Conservation (phyloP, 2,797 vertebrate species). For the Centropyge bicolor region DNA sequence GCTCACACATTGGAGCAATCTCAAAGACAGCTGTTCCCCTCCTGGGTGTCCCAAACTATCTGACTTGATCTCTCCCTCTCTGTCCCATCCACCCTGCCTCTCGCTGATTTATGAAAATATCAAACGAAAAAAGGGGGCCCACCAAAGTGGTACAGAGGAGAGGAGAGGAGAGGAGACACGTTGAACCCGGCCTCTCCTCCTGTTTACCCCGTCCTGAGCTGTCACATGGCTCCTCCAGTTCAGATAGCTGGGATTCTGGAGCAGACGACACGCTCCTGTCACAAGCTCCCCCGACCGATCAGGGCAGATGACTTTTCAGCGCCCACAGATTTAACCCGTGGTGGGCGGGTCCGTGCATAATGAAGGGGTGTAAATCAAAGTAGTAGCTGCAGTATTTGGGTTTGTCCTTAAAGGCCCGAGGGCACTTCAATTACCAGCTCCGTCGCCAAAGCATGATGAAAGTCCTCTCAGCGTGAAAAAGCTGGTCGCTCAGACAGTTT, state of each 20-base stretch:
- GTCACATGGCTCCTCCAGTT: constrained; percentile 52
- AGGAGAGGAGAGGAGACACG: constrained; percentile 18
- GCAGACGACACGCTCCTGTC: constrained; percentile 58
- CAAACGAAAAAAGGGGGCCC: constrained; percentile 58
- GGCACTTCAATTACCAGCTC: constrained; percentile 66
- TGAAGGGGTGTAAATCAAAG: constrained; percentile 73
- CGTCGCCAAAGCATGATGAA: constrained; percentile 58
- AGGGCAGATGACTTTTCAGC: constrained; percentile 67
- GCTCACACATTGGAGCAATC: constrained; percentile 79
- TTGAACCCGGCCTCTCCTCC: constrained; percentile 33
- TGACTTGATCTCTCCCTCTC: constrained; percentile 38
- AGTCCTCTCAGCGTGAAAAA: constrained; percentile 50
- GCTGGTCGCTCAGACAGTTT: constrained; percentile 28
- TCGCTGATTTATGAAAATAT: constrained; percentile 71
- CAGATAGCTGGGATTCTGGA: constrained; percentile 70
- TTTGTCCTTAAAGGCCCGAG: constrained; percentile 67
- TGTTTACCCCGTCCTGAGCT: constrained; percentile 58
- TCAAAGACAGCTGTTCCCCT: constrained; percentile 78
- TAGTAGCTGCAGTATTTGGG: constrained; percentile 65
- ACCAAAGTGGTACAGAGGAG: constrained; percentile 62
- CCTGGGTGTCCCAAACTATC: constrained; percentile 66
- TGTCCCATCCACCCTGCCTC: constrained; percentile 41
- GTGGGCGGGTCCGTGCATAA: constrained; percentile 44
- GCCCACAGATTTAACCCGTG: constrained; percentile 55
- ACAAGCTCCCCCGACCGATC: constrained; percentile 57